Conservation (phyloP, 1,140 invertebrate genomes). For the Pectinophora gossypiella region DNA sequence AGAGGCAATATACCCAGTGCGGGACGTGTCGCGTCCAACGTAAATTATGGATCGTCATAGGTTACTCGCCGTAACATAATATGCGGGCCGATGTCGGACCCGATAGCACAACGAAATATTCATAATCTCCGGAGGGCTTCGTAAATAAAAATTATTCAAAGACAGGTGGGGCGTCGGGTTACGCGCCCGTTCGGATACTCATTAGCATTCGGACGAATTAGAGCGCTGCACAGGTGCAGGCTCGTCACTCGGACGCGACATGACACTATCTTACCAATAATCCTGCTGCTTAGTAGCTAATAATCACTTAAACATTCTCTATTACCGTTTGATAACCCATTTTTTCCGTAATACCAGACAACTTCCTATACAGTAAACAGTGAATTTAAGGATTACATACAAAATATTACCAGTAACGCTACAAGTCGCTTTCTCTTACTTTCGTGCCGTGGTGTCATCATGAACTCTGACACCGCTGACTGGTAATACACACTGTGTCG, state of each 20-base stretch:
- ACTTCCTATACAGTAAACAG: too few relatives aligned
- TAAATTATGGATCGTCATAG: constrained; percentile 60
- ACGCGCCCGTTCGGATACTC: constrained; percentile 31
- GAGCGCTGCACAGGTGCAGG: constrained; percentile 48
- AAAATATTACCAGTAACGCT: too few relatives aligned
- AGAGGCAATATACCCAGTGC: neutral
- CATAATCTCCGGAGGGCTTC: constrained; percentile 61
- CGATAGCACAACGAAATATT: constrained; percentile 60
- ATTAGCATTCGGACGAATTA: constrained; percentile 64
- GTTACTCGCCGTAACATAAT: constrained; percentile 58
- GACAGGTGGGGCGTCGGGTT: constrained; percentile 67
- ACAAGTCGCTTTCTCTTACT: too few relatives aligned
- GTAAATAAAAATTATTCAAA: constrained; percentile 70
- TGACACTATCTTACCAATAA: constrained; percentile 36
- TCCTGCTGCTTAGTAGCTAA: constrained; percentile 31
- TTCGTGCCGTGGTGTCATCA: neutral
- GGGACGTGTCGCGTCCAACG: constrained; percentile 11
- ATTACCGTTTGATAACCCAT: constrained; percentile 14
- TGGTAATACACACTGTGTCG: constrained; percentile 30
- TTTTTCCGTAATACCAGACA: too few relatives aligned
- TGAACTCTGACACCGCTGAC: constrained; percentile 22
- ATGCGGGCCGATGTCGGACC: constrained; percentile 46
- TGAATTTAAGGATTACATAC: too few relatives aligned
- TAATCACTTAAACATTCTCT: constrained; percentile 19
- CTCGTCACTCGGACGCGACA: constrained; percentile 22